Base-by-base conservation (phyloP, 2,113 vertebrate species). In the Channa argus region DNA sequence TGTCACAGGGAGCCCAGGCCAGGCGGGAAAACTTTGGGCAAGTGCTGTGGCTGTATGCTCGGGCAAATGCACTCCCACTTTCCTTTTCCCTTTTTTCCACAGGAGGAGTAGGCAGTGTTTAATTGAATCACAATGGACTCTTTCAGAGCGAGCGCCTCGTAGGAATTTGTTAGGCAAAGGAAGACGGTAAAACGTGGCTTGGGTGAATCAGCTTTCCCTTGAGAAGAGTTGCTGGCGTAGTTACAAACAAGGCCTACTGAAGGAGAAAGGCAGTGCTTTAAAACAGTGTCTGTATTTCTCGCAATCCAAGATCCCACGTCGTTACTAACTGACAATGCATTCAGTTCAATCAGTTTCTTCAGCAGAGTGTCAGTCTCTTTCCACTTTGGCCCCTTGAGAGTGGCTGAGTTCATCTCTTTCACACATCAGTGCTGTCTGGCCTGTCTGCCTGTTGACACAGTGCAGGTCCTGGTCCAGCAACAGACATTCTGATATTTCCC, bases 101-200 rank as follows among this genome's bases (percentile, higher is more conserved):
- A 66, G 74, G 63, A 71, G 66, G 63, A 79, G 80, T 72, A 33
- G 72, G 78, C 78, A 82, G 68, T 83, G 74, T 84, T 74, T 55
- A 50, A 78, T 77, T 67, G 82, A 81, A 85, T 76, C 63, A 94
- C 94, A 95, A 94, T 86, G 89, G 83, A 13, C 52, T 67, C 92
- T 92, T 95, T 95, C 90, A 94, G 72, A 83, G 56, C 68, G 71
- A 71, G 65, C 83, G 84, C 88, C 90, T 91, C 46, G 83, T 88
- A 85, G 92, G 84, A 93, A 92, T 93, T 87, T 86, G 79, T 91
- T 62, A 71, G 85, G 78, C 71, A 71, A 85, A 76, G 86, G 82
- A 84, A 86, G 84, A 89, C 10, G 64, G 71, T 74, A 81, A 87
- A 85, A 91, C 67, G 85, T 88, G 83, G 86, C 85, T 82, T 12